Evolutionary conservation across 2,888 invertebrate species (phyloP), one percentile per base, ranked within the genome.

Genomic region (Micropterix aruncella): DNA sequence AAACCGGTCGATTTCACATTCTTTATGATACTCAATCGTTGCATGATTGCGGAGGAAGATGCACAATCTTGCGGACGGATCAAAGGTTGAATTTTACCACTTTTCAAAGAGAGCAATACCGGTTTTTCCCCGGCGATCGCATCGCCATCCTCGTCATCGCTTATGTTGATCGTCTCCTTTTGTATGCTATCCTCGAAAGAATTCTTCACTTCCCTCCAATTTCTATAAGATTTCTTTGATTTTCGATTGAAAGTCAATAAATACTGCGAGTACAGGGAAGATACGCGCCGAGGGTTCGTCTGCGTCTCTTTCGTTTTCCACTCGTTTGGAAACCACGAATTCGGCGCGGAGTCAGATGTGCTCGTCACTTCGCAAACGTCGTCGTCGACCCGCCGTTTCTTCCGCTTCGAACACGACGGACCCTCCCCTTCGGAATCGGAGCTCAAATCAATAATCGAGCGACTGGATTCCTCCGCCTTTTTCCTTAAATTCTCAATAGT

Each of bases 181-280:
- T 60, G 57, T 40, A 64, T 56, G 45, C 56, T 61, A 44, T 56
- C 56, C 18, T 60, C 53, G 49, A 62, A 66, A 1, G 59, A 54
- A 41, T 61, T 52, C 54, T 70, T 70, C 2, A 60, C 54, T 41
- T 66, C 62, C 2, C 58, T 46, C 70, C 70, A 70, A 52, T 56
- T 62, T 3, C 57, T 48, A 39, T 55, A 61, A 41, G 50, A 46
- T 1, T 51, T 49, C 44, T 27, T 27, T 27, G 12, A 27, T 12
- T 27, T 27, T 27, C 27, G 27, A 12, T 5, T 27, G 27, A 7
- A 27, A 7, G 27, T 7, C 27, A 27, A 27, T 27, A 27, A 27
- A 12, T 12, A 7, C 27, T 7, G 5, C 12, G 27, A 5, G 27
- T 27, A 27, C 12, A 27, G 12, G 12, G 12, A 7, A 12, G 27